Conservation (phyloP, 2,888 invertebrate species). For the Odontomyia ornata region DNA sequence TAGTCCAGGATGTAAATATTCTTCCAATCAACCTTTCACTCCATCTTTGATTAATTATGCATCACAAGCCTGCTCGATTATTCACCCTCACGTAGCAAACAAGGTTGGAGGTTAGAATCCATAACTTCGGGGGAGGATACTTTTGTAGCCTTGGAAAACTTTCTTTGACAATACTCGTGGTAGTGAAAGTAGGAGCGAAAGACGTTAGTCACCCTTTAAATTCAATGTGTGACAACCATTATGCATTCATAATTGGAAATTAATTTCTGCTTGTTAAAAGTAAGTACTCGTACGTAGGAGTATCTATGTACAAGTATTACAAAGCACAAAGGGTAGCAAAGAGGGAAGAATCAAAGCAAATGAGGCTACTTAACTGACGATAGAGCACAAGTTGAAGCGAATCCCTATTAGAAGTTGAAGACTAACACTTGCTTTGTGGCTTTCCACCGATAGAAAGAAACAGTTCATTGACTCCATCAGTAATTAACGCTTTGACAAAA, state of each 20-base stretch:
- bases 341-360: background rate
- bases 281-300: too few relatives aligned
- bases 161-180: background rate
- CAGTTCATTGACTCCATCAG: background rate
- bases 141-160: background rate
- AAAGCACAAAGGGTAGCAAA: background rate
- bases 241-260: conserved; percentile 37
- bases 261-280: conserved; percentile 19
- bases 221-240: conserved; percentile 31
- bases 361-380: background rate
- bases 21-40: conserved; percentile 35
- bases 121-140: background rate
- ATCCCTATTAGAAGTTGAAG: background rate
- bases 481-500: background rate
- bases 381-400: background rate
- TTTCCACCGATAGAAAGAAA: background rate
- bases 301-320: background rate
- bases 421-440: background rate
- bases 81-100: conserved; percentile 22
- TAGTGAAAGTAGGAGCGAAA: background rate
- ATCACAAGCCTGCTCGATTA: conserved; percentile 31
- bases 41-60: conserved; percentile 33
- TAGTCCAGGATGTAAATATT: conserved; percentile 26
- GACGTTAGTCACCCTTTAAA: background rate
- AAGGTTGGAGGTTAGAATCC: background rate